These are phyloP conservation scores for Trachelus stipa DNA, from an alignment of 2,888 invertebrate species.

Conservation along the genomic window DNA sequence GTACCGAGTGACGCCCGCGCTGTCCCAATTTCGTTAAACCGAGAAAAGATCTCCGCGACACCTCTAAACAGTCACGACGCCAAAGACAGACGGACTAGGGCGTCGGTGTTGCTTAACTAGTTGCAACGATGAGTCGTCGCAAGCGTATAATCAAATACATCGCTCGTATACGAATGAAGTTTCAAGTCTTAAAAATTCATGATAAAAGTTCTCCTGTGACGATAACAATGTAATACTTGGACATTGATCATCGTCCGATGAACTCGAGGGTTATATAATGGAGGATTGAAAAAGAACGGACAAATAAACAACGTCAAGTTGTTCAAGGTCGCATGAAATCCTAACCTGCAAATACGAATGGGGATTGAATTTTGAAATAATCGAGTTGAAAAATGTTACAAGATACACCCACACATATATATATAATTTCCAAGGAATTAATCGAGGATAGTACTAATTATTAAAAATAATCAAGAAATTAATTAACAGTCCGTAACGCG, in stretches of 20 bases:
- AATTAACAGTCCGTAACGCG: background rate
- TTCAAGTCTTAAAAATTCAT: background rate
- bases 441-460: background rate
- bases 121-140: background rate
- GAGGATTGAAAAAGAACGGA: background rate
- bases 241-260: background rate
- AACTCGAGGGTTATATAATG: background rate
- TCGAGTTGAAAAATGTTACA: background rate
- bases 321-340: background rate
- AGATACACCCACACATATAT: background rate
- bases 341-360: background rate
- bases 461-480: background rate
- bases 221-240: background rate
- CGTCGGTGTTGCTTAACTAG: background rate
- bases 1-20: background rate
- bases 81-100: background rate
- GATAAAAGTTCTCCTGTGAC: background rate
- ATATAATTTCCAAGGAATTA: background rate
- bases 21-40: background rate
- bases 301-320: too few relatives aligned
- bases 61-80: background rate
- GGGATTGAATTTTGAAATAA: background rate
- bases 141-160: background rate
- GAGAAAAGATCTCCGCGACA: background rate
- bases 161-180: background rate